These are phyloP conservation scores for Zophobas morio DNA, from an alignment of 1,140 invertebrate genomes.

Conservation along the genomic window DNA sequence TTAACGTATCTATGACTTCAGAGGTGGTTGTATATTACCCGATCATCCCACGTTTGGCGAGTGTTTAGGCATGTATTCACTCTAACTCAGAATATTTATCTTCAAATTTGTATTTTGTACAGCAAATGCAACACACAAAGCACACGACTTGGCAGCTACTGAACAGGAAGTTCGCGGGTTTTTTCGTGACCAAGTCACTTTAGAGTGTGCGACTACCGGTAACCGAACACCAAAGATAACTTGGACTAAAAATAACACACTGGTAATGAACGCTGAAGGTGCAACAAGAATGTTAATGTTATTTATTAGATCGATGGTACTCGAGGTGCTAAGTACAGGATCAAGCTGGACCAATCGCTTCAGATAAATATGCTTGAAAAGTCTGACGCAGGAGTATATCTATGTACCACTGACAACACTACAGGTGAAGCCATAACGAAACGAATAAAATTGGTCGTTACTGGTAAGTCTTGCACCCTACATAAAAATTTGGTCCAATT, in stretches of 20 bases:
- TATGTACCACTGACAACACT: conserved; percentile 87
- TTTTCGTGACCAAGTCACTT: conserved; percentile 80
- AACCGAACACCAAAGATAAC: conserved; percentile 81
- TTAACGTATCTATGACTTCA: too few relatives aligned
- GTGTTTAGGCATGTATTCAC: too few relatives aligned
- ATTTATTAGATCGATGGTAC: conserved; percentile 77
- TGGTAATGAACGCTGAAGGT: conserved; percentile 70
- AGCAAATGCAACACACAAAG: conserved; percentile 66
- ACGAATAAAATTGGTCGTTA: conserved; percentile 80
- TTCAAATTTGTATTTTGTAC: too few relatives aligned
- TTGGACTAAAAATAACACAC: conserved; percentile 80
- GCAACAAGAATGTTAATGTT: conserved; percentile 26
- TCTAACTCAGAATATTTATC: too few relatives aligned
- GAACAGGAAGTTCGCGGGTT: conserved; percentile 76
- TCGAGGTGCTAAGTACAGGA: conserved; percentile 76
- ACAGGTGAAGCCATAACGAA: conserved; percentile 78
- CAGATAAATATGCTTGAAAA: conserved; percentile 86
- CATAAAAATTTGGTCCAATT: conserved; percentile 20
- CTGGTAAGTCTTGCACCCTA: conserved; percentile 71
- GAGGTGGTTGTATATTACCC: too few relatives aligned
- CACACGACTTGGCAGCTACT: conserved; percentile 67
- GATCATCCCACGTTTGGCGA: too few relatives aligned
- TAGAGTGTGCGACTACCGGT: conserved; percentile 82
- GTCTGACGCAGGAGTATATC: conserved; percentile 87
- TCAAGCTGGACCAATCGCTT: conserved; percentile 79